A percentile compares a stretch with the other conserved stretches of the same genome.
Conservation (phyloP, 2,888 invertebrate genomes). For the Drosophila rubida region DNA sequence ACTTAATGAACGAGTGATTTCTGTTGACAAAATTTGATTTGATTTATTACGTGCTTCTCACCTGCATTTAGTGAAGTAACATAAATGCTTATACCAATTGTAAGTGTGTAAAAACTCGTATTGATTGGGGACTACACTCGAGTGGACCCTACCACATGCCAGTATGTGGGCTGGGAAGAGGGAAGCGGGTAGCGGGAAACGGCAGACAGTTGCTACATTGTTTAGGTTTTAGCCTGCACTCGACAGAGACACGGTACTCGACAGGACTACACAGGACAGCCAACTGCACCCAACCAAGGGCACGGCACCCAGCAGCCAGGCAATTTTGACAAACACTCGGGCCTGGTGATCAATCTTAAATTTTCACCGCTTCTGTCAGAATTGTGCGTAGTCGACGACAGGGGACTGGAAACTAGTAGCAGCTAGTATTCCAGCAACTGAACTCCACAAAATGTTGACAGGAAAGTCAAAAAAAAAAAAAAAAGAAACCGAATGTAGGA, state of each 20-base stretch:
- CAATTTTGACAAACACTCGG: conserved; percentile 74
- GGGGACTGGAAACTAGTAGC: conserved; percentile 44
- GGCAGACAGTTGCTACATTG: conserved; percentile 68
- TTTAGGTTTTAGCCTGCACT: conserved; percentile 80
- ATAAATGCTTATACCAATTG: background rate
- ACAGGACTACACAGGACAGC: conserved; percentile 9
- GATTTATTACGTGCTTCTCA: background rate
- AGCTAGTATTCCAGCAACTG: conserved; percentile 24
- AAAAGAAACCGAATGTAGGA: background rate
- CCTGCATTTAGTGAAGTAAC: no score
- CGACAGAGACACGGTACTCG: conserved; percentile 50
- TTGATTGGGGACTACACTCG: conserved; percentile 29
- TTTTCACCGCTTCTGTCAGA: conserved; percentile 85
- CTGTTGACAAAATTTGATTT: background rate
- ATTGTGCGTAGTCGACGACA: conserved; percentile 76
- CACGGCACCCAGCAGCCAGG: conserved; percentile 35
- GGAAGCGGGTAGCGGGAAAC: background rate
- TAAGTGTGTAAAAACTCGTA: conserved; percentile 13
- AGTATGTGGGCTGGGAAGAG: background rate
- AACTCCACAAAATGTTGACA: conserved; percentile 66
- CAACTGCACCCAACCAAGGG: conserved; percentile 26
- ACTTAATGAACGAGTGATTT: background rate
- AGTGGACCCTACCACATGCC: conserved; percentile 21
- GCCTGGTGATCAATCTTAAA: conserved; percentile 85
- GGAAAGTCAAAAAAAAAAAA: conserved; percentile 37